A percentile compares a stretch with the other conserved stretches of the same genome.
These are phyloP conservation scores for Aricia agestis DNA, from an alignment of 1,140 invertebrate species.

Conservation along the genomic window DNA sequence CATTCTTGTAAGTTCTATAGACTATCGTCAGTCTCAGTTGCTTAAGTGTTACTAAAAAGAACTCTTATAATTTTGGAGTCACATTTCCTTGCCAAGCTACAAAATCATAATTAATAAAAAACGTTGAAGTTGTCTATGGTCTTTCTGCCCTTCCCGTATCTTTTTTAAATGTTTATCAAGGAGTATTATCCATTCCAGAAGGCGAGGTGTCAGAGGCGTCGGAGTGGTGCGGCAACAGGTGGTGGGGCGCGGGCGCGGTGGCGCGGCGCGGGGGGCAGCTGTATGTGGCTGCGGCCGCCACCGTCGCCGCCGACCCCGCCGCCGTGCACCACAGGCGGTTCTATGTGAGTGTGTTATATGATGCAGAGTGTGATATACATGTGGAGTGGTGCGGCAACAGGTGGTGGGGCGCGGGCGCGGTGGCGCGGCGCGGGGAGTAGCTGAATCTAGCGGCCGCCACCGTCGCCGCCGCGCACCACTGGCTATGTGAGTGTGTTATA, in stretches of 20 bases:
- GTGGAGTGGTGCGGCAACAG: no score
- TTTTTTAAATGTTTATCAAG: no score
- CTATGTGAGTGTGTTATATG: constrained; percentile 82
- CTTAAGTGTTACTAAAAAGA: no score
- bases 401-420: constrained; percentile 24
- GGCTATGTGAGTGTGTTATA: constrained; percentile 83
- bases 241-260: constrained; percentile 33
- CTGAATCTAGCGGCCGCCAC: constrained; percentile 85
- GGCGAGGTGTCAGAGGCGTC: constrained; percentile 9
- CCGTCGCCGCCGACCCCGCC: constrained; percentile 80
- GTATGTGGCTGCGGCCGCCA: constrained; percentile 86
- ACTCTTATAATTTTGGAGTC: no score
- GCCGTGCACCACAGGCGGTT: constrained; percentile 88
- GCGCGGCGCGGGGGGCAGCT: constrained; percentile 26
- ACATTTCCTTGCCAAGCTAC: no score
- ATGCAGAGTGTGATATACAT: no score
- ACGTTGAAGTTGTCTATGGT: no score
- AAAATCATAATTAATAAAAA: no score
- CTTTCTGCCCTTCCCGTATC: no score
- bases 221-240: constrained; percentile 29
- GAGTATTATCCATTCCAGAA: neutral
- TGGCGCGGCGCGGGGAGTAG: constrained; percentile 26
- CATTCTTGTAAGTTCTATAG: no score
- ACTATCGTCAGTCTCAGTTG: no score
- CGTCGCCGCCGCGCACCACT: constrained; percentile 85